Conservation (phyloP, 2,888 invertebrate genomes). For the Clivina fossor region DNA sequence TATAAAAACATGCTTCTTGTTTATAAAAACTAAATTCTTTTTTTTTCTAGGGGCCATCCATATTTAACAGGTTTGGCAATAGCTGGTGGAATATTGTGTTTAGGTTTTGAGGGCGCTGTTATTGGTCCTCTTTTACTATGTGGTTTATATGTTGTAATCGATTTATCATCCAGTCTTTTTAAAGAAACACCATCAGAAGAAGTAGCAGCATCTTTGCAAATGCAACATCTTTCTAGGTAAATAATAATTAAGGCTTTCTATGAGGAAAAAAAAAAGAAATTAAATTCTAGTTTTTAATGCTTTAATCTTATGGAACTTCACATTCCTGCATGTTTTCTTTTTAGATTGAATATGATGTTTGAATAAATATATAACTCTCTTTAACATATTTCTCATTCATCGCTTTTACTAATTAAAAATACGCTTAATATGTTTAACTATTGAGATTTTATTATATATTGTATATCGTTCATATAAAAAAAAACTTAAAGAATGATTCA, state of each 20-base stretch:
- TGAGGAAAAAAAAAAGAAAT: not conserved
- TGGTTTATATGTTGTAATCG: slow-evolving; percentile 89
- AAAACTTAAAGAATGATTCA: too few relatives aligned
- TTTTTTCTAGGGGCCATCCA: slow-evolving; percentile 77
- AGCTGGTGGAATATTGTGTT: slow-evolving; percentile 96
- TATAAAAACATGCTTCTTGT: not conserved
- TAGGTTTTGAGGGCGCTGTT: slow-evolving; percentile 96
- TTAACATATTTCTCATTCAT: slow-evolving; percentile 27
- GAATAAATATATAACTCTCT: slow-evolving; percentile 23
- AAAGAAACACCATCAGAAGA: slow-evolving; percentile 68
- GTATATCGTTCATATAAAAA: too few relatives aligned
- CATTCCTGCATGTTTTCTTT: slow-evolving; percentile 31
- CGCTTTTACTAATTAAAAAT: slow-evolving; percentile 29
- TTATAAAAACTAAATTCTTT: slow-evolving; percentile 4
- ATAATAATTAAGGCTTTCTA: slow-evolving; percentile 4
- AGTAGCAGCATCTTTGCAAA: slow-evolving; percentile 44
- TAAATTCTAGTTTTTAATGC: slow-evolving; percentile 13
- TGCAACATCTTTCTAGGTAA: slow-evolving; percentile 31
- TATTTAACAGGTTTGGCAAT: slow-evolving; percentile 96
- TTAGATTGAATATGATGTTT: slow-evolving; percentile 35
- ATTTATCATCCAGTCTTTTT: slow-evolving; percentile 73
- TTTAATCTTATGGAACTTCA: slow-evolving; percentile 19
- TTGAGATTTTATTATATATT: too few relatives aligned
- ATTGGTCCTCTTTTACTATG: slow-evolving; percentile 94
- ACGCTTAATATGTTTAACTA: slow-evolving; percentile 28